A percentile compares a stretch with the other conserved stretches of the same genome.
phyloP scores from a whole-genome alignment of 2,797 vertebrate species.

The Enteromius radiatus region DNA sequence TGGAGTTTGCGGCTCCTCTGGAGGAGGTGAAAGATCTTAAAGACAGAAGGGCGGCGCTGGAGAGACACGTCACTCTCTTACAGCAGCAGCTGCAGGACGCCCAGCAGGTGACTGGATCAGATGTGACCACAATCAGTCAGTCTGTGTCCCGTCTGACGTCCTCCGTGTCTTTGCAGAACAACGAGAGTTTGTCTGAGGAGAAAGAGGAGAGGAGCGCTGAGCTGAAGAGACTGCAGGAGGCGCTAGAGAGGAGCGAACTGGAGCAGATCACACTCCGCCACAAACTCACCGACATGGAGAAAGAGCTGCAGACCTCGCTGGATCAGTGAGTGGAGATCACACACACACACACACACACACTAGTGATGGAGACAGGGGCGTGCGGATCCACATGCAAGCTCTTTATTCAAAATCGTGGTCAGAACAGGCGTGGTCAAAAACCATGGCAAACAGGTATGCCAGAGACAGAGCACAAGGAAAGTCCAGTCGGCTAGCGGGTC shows the following conservation, averaged over 20 bases:
- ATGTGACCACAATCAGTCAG: background rate
- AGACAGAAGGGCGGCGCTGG: conserved; percentile 83
- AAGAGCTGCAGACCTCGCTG: conserved; percentile 82
- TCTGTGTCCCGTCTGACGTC: background rate
- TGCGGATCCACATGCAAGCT: too few relatives aligned
- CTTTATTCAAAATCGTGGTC: too few relatives aligned
- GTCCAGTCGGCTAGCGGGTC: too few relatives aligned
- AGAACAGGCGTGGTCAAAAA: too few relatives aligned
- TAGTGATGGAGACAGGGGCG: too few relatives aligned
- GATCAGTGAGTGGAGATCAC: conserved; percentile 80
- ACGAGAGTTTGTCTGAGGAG: conserved; percentile 74
- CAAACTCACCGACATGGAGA: conserved; percentile 81
- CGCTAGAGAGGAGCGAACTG: conserved; percentile 73
- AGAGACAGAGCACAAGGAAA: too few relatives aligned
- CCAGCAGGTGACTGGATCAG: conserved; percentile 76
- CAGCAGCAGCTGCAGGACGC: conserved; percentile 86
- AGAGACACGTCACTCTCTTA: conserved; percentile 80
- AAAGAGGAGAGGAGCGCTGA: conserved; percentile 79
- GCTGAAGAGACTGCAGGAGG: conserved; percentile 79
- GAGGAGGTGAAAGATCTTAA: conserved; percentile 77
- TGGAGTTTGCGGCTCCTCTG: conserved; percentile 70
- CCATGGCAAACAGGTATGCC: too few relatives aligned
- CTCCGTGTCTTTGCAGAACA: conserved; percentile 70
- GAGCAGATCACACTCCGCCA: conserved; percentile 80
- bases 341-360: background rate